Conservation (phyloP, 1,140 invertebrate species). For the Drosophila littoralis region DNA sequence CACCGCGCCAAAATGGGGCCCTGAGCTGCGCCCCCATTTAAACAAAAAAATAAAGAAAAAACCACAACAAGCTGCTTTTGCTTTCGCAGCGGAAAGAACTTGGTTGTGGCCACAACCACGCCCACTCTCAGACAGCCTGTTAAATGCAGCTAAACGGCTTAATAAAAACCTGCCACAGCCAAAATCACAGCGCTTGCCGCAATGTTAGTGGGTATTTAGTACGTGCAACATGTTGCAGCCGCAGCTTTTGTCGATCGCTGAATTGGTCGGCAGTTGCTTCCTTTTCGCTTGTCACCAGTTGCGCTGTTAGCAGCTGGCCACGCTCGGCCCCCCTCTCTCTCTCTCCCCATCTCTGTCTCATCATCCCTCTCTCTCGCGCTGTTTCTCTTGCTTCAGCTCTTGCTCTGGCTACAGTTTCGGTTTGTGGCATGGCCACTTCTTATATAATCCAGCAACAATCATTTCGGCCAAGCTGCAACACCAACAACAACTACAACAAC, state of each 20-base stretch:
- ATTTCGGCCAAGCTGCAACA: slow-evolving; percentile 77
- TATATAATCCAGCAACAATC: slow-evolving; percentile 78
- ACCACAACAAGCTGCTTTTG: background rate
- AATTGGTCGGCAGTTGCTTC: slow-evolving; percentile 57
- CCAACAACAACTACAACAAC: slow-evolving; percentile 37
- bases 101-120: slow-evolving; percentile 28
- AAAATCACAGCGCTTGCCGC: slow-evolving; percentile 11
- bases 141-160: slow-evolving; percentile 65
- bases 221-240: slow-evolving; percentile 64
- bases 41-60: background rate
- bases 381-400: slow-evolving; percentile 30
- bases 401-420: slow-evolving; percentile 51
- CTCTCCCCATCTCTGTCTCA: background rate
- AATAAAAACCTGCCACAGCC: slow-evolving; percentile 29
- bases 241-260: slow-evolving; percentile 6
- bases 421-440: slow-evolving; percentile 80
- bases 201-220: slow-evolving; percentile 76
- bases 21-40: slow-evolving; percentile 51
- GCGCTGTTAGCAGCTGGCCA: slow-evolving; percentile 33
- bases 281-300: slow-evolving; percentile 58
- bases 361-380: background rate
- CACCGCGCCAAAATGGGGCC: slow-evolving; percentile 47
- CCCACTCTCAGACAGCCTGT: slow-evolving; percentile 22
- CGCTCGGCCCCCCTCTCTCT: background rate
- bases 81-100: slow-evolving; percentile 55